Percentiles rank a stretch among this genome's conserved stretches.
Evolutionary conservation across 2,888 invertebrate genomes (phyloP).

Genomic region (Acleris holmiana): DNA sequence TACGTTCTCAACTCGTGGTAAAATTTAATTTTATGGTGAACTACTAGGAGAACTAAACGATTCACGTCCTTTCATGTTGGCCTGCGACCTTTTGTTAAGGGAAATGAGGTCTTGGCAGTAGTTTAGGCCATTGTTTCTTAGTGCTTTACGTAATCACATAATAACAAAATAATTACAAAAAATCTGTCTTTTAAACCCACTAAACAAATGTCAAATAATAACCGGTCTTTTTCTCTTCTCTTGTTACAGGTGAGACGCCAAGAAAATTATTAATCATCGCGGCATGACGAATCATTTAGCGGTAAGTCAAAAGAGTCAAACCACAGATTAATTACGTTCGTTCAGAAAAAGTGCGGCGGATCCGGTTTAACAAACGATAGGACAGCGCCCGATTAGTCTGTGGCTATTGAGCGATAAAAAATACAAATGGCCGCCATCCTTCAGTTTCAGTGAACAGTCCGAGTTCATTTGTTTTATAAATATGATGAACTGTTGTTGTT

Average conservation of each 20-base stretch:
- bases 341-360: slow-evolving; percentile 10
- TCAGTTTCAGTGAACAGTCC: slow-evolving; percentile 9
- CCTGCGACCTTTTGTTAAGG: no score
- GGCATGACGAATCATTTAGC: slow-evolving; percentile 17
- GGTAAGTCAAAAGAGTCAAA: slow-evolving; percentile 25
- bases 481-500: slow-evolving; percentile 8
- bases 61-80: no score
- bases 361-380: slow-evolving; percentile 22
- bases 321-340: slow-evolving; percentile 31
- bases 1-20: no score
- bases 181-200: no score
- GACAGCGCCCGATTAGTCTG: slow-evolving; percentile 25
- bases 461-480: slow-evolving; percentile 25
- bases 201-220: background rate
- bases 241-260: slow-evolving; percentile 29
- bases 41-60: no score
- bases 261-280: slow-evolving; percentile 17
- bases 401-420: slow-evolving; percentile 28
- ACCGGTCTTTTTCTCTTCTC: background rate
- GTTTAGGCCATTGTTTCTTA: no score
- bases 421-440: slow-evolving; percentile 26
- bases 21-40: no score
- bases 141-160: no score
- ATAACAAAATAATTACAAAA: no score
- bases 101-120: no score